phyloP scores from a whole-genome alignment of 2,888 invertebrate species.

The Nomada ferruginata region DNA sequence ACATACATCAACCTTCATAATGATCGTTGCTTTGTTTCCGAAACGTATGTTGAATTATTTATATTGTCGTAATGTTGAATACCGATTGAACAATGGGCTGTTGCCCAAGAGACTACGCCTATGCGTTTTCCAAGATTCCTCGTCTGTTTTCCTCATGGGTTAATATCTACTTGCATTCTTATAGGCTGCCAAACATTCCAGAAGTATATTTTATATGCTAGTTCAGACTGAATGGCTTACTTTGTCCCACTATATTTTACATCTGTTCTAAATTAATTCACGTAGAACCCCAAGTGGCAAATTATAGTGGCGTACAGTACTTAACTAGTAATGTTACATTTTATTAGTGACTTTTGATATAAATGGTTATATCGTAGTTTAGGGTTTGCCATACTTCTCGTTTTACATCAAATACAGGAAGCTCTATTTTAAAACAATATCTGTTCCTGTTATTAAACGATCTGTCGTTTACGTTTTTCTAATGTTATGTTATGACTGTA shows the following conservation, averaged over 20 bases:
- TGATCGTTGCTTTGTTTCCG: neutral
- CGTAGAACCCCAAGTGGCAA: too few relatives aligned
- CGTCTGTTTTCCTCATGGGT: neutral
- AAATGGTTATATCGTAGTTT: neutral
- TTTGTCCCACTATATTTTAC: too few relatives aligned
- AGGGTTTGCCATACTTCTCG: neutral
- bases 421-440: neutral
- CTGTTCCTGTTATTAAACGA: neutral
- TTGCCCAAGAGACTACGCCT: constrained; percentile 9
- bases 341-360: neutral
- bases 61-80: neutral
- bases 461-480: too few relatives aligned
- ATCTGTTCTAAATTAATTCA: too few relatives aligned
- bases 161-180: neutral
- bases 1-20: neutral
- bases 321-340: too few relatives aligned
- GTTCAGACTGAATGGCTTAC: too few relatives aligned
- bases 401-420: neutral
- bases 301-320: too few relatives aligned
- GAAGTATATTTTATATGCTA: too few relatives aligned
- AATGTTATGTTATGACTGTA: too few relatives aligned
- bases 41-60: neutral
- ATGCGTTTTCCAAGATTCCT: constrained; percentile 15
- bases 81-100: constrained; percentile 13
- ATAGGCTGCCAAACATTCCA: neutral